phyloP scores from a whole-genome alignment of 1,140 invertebrate genomes.

The Cydia fagiglandana region DNA sequence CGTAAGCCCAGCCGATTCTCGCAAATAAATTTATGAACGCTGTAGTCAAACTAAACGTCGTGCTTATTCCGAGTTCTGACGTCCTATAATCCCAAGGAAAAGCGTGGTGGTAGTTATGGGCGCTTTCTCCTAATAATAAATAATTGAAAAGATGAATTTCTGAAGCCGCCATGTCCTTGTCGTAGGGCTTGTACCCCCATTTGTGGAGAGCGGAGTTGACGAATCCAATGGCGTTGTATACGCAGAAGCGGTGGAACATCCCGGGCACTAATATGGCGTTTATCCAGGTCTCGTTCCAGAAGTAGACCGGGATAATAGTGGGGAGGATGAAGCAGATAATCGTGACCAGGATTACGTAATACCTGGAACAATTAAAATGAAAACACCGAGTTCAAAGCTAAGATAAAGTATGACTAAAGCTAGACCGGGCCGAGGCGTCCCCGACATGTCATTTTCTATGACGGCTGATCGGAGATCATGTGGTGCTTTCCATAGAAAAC shows the following conservation, averaged over 20 bases:
- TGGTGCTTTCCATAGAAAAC: too few relatives aligned
- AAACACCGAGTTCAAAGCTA: too few relatives aligned
- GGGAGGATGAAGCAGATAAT: constrained; percentile 92
- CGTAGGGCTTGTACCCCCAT: constrained; percentile 95
- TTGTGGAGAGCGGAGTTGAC: constrained; percentile 98
- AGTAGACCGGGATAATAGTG: constrained; percentile 88
- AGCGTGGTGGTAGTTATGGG: constrained; percentile 97
- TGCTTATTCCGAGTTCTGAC: constrained; percentile 88
- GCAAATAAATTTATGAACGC: constrained; percentile 92
- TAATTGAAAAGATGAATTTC: constrained; percentile 86
- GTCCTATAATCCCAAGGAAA: constrained; percentile 98
- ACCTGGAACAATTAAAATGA: constrained; percentile 78
- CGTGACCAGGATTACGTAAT: constrained; percentile 91
- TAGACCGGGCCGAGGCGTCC: too few relatives aligned
- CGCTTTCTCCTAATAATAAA: constrained; percentile 91
- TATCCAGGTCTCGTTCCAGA: constrained; percentile 90
- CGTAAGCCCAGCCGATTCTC: constrained; percentile 92
- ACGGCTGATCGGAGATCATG: too few relatives aligned
- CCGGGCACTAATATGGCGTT: constrained; percentile 91
- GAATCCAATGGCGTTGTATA: constrained; percentile 96
- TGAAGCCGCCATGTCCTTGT: constrained; percentile 89
- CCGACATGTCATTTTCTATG: too few relatives aligned
- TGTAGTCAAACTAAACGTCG: constrained; percentile 88
- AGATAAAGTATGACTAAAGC: too few relatives aligned
- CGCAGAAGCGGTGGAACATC: constrained; percentile 91